These are phyloP conservation scores for Mus pahari DNA, from an alignment of 2,113 vertebrate species.

Conservation along the genomic window DNA sequence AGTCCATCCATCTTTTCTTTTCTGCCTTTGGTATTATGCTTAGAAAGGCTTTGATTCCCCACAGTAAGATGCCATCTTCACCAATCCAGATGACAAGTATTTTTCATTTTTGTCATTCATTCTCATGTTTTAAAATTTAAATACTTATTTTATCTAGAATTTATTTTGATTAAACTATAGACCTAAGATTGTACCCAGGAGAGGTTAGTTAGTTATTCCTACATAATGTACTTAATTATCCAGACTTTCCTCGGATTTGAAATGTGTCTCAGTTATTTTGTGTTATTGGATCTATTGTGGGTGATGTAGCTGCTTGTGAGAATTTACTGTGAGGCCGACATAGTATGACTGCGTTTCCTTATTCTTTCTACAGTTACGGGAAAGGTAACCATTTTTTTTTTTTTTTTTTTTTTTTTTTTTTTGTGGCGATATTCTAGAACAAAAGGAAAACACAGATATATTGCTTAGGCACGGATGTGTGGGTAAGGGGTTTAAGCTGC, in stretches of 20 bases:
- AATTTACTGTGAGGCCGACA: background rate
- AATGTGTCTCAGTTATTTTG: background rate
- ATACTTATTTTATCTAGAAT: constrained; percentile 52
- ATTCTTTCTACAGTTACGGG: background rate
- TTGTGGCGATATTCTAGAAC: constrained; percentile 6
- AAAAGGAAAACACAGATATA: background rate
- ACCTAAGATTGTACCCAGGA: constrained; percentile 9
- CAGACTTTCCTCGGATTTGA: constrained; percentile 29
- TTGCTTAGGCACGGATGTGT: background rate
- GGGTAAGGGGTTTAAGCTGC: background rate
- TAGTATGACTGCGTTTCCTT: background rate
- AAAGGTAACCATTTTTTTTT: constrained; percentile 49
- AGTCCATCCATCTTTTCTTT: constrained; percentile 33
- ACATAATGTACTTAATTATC: constrained; percentile 21
- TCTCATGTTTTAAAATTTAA: constrained; percentile 22
- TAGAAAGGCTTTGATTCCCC: background rate
- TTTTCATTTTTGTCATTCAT: background rate
- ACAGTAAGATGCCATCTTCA: background rate
- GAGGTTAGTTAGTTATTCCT: background rate
- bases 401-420: too few relatives aligned
- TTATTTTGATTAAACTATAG: constrained; percentile 29
- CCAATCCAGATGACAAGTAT: background rate
- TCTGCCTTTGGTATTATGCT: background rate
- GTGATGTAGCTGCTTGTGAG: background rate
- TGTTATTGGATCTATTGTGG: background rate